Base-by-base conservation (phyloP, 2,113 vertebrate species). In the Rattus rattus region DNA sequence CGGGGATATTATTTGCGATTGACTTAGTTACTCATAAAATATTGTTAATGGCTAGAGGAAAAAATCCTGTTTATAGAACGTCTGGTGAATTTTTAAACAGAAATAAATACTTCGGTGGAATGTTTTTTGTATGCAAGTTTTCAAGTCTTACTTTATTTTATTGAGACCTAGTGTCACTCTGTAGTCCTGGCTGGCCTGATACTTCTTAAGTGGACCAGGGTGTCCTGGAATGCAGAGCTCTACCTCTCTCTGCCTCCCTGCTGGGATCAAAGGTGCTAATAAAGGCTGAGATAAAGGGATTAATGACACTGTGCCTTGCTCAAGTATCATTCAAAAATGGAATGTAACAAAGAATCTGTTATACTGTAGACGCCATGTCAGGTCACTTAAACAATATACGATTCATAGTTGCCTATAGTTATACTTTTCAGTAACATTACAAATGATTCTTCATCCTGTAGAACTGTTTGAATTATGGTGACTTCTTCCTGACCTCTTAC, bases 1-100 rank as follows among this genome's bases (percentile, higher is more conserved):
- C 89, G 84, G 96, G 47, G 79, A 88, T 88, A 88, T 88, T 98
- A 92, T 90, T 98, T 94, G 88, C 95, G 93, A 91, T 96, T 98
- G 95, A 95, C 70, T 91, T 92, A 98, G 24, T 94, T 98, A 92
- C 86, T 98, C 96, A 96, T 89, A 95, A 92, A 96, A 69, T 98
- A 94, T 94, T 92, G 90, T 91, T 95, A 97, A 92, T 96, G 84
- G 52, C 90, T 97, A 89, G 43, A 85, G 93, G n/a, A 97, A 97
- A 97, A 98, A 96, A 67, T 94, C 33, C 0, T 0, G 67, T 85
- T 94, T 97, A 49, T 39, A 96, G 61, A 67, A 94, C 79, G 73
- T 94, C 96, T 94, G 67, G 92, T 97, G 97, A 96, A 95, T 96
- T 54, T 96, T 97, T 94, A 92, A 96, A 63, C 81, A 84, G 96